Conservation (phyloP, 2,888 invertebrate genomes). For the Acholoe squamosa region DNA sequence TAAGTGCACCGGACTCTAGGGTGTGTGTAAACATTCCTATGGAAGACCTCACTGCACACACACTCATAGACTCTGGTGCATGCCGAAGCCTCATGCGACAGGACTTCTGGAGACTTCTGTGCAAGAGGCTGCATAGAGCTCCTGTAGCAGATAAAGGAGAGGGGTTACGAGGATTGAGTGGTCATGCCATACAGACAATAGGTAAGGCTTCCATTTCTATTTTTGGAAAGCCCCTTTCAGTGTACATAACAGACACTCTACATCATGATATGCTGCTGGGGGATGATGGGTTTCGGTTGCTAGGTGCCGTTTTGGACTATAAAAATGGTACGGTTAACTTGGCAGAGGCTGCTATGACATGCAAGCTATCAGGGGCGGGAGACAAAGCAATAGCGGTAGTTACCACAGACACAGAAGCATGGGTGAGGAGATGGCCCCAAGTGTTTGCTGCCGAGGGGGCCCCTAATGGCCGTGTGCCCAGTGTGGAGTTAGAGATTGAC, state of each 20-base stretch:
- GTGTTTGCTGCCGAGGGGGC: too few species aligned
- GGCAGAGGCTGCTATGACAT: not conserved
- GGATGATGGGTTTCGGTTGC: not conserved
- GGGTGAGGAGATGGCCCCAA: not conserved
- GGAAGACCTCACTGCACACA: not conserved
- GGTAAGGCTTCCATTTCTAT: not conserved
- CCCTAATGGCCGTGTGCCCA: too few species aligned
- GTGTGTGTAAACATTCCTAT: not conserved
- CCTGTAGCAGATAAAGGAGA: not conserved
- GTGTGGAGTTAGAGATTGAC: not conserved
- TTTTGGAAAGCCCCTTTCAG: not conserved
- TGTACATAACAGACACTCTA: not conserved
- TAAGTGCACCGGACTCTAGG: not conserved
- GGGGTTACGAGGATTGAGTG: not conserved
- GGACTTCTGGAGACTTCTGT: not conserved
- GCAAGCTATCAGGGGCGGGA: not conserved
- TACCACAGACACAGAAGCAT: not conserved
- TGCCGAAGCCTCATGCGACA: not conserved
- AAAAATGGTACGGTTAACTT: not conserved
- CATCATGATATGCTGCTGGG: not conserved
- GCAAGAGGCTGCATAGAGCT: not conserved
- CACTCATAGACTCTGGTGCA: not conserved
- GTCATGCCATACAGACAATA: not conserved
- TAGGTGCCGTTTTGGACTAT: not conserved
- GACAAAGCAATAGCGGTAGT: not conserved